Conservation (phyloP, 2,797 vertebrate genomes). For the Danio jaintianensis region DNA sequence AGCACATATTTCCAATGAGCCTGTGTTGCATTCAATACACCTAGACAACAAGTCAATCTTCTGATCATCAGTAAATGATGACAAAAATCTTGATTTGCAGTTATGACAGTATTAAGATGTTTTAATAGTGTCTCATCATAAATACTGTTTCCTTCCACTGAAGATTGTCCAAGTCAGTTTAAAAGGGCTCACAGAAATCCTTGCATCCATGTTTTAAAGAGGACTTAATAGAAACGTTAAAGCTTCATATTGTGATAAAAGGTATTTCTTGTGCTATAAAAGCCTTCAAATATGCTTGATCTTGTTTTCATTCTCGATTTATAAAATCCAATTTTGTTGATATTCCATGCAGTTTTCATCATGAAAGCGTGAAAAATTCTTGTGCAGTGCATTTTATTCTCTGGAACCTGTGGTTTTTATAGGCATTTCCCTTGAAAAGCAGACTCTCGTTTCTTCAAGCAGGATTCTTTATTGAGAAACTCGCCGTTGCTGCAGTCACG, state of each 20-base stretch:
- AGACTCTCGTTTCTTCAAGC: too few relatives aligned
- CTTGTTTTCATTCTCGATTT: background rate
- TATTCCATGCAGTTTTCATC: background rate
- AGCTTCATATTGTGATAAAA: background rate
- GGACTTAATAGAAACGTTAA: background rate
- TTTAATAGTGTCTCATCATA: background rate
- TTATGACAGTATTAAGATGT: background rate
- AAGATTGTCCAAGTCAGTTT: background rate
- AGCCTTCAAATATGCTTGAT: background rate
- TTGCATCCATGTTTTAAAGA: background rate
- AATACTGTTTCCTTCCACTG: background rate
- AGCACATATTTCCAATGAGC: too few relatives aligned
- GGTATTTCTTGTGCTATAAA: background rate
- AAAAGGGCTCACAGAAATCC: background rate
- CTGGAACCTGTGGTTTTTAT: background rate
- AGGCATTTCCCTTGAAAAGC: background rate
- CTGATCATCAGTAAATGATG: background rate
- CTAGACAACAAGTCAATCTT: background rate
- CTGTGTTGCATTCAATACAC: too few relatives aligned
- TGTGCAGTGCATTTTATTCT: background rate
- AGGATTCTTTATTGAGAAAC: too few relatives aligned
- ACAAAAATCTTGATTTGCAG: background rate
- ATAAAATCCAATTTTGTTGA: background rate
- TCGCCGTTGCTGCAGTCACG: too few relatives aligned
- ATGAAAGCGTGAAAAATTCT: background rate